These are phyloP conservation scores for Mechanitis messenoides DNA, from an alignment of 2,888 invertebrate species.

Conservation along the genomic window DNA sequence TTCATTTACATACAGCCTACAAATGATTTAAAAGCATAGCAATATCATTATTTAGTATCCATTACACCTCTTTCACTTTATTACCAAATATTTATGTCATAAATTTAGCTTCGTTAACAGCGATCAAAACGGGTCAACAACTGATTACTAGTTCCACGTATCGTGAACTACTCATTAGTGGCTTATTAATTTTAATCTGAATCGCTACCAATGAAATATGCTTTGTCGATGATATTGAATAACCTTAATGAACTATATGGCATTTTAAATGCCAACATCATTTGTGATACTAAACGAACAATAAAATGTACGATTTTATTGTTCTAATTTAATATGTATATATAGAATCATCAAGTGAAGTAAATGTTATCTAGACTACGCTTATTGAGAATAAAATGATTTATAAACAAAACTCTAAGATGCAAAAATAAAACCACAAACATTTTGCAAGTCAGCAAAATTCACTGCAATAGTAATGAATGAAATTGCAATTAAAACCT, in stretches of 20 bases:
- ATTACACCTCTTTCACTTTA: no score
- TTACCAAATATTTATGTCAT: no score
- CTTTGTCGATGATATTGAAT: slow-evolving; percentile 24
- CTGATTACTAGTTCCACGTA: slow-evolving; percentile 12
- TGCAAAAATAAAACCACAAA: slow-evolving; percentile 3
- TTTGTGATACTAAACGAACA: slow-evolving; percentile 20
- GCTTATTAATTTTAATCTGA: slow-evolving; percentile 25
- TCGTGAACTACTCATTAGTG: slow-evolving; percentile 13
- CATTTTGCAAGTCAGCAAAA: slow-evolving; percentile 1
- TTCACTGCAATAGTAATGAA: slow-evolving; percentile 4
- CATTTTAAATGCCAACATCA: slow-evolving; percentile 20
- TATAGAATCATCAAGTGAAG: background rate
- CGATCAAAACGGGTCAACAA: slow-evolving; percentile 12
- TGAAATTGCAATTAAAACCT: slow-evolving; percentile 6
- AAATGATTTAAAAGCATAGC: no score
- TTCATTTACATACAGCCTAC: no score
- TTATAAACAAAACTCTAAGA: background rate
- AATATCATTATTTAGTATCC: no score
- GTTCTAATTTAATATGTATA: no score
- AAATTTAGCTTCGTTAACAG: background rate
- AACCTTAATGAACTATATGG: slow-evolving; percentile 21
- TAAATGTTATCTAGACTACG: background rate
- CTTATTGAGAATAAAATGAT: background rate
- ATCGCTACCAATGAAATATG: slow-evolving; percentile 26
- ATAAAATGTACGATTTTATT: slow-evolving; percentile 2